These are phyloP conservation scores for Drosophila ezoana DNA, from an alignment of 2,888 invertebrate species.

Conservation along the genomic window DNA sequence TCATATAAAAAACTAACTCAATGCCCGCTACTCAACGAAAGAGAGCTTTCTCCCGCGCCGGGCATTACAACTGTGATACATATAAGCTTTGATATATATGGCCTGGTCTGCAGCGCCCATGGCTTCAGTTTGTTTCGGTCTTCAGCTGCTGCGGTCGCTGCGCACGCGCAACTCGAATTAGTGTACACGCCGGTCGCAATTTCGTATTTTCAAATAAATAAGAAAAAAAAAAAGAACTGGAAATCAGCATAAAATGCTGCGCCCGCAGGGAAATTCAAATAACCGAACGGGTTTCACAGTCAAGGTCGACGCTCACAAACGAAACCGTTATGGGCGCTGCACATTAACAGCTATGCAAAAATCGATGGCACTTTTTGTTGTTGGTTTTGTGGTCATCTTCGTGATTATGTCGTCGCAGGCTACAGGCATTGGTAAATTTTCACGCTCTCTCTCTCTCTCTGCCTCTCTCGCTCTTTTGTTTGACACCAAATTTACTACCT, in stretches of 20 bases:
- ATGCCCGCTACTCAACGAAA: neutral
- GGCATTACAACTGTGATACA: constrained; percentile 1
- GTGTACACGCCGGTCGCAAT: constrained; percentile 36
- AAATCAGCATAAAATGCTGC: constrained; percentile 58
- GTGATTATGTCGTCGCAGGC: constrained; percentile 72
- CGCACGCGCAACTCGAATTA: neutral
- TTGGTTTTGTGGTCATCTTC: constrained; percentile 42
- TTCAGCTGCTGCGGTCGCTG: constrained; percentile 26
- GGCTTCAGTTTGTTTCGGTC: constrained; percentile 60
- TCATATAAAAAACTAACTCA: constrained; percentile 5
- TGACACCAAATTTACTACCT: constrained; percentile 43
- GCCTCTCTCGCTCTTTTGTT: constrained; percentile 29
- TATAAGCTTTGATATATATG: constrained; percentile 55
- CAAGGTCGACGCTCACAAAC: constrained; percentile 77
- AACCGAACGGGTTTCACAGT: constrained; percentile 75
- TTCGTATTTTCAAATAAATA: constrained; percentile 18
- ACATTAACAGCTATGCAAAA: constrained; percentile 52
- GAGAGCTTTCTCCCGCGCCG: constrained; percentile 57
- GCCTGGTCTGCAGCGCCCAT: constrained; percentile 35
- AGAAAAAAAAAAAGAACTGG: constrained; percentile 40
- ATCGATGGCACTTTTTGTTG: constrained; percentile 31
- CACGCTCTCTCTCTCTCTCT: constrained; percentile 23
- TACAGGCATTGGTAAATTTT: constrained; percentile 76
- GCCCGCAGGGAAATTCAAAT: constrained; percentile 70
- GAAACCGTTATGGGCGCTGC: constrained; percentile 31